phyloP scores from a whole-genome alignment of 2,797 vertebrate species.

The Rhynchotus rufescens region DNA sequence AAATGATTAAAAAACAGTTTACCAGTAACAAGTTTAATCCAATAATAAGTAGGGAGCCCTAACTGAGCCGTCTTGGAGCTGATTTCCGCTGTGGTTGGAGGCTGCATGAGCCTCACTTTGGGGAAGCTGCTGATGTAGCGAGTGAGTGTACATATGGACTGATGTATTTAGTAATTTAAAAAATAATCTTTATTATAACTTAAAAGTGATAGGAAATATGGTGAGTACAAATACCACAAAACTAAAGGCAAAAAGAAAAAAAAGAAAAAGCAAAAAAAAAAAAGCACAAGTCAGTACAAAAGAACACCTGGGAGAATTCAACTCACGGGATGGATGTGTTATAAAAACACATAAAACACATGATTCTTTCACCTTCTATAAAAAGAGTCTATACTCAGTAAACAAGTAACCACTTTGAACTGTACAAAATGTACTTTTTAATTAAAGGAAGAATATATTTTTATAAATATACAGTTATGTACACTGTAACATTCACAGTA shows the following conservation, averaged over 20 bases:
- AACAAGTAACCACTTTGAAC: slow-evolving; percentile 63
- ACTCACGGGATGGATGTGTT: slow-evolving; percentile 68
- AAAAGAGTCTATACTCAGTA: slow-evolving; percentile 56
- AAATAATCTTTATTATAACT: slow-evolving; percentile 99
- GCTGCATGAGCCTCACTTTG: neutral
- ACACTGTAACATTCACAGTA: slow-evolving; percentile 79
- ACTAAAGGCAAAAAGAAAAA: slow-evolving; percentile 64
- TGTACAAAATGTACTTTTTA: slow-evolving; percentile 79
- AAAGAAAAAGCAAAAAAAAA: slow-evolving; percentile 57
- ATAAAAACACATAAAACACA: slow-evolving; percentile 36
- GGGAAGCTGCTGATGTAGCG: neutral
- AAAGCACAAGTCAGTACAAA: slow-evolving; percentile 69
- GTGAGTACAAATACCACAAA: slow-evolving; percentile 80
- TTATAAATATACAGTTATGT: slow-evolving; percentile 83
- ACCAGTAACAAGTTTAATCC: neutral
- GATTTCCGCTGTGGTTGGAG: neutral
- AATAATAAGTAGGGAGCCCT: neutral
- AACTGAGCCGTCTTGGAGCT: neutral
- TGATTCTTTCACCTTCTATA: slow-evolving; percentile 55
- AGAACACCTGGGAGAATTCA: slow-evolving; percentile 51
- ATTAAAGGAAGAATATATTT: slow-evolving; percentile 76
- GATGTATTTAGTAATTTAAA: slow-evolving; percentile 84
- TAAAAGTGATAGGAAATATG: slow-evolving; percentile 83
- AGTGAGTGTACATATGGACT: slow-evolving; percentile 14
- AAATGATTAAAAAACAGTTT: neutral